Base-by-base conservation (phyloP, 1,140 invertebrate genomes). In the Tetragonula clypearis region DNA sequence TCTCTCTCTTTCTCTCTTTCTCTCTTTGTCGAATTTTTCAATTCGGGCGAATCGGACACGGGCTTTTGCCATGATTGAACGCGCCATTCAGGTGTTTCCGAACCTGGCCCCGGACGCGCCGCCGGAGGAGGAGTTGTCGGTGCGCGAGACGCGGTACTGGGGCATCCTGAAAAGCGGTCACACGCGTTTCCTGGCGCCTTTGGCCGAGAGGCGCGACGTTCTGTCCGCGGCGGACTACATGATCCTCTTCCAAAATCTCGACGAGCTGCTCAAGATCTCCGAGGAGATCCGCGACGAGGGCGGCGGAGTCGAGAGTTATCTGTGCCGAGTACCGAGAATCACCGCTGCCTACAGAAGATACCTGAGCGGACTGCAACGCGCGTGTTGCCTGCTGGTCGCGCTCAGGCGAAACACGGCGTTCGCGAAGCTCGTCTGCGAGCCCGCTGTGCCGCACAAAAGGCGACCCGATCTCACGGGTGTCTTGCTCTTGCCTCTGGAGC, bases 381-480 rank as follows among this genome's bases (percentile, higher is more conserved):
- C 97, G 62, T 97, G 98, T 90, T 98, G 97, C 90, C 96, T 98
- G 41, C 93, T 98, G 91, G 97, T 97, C 81, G 95, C 95, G 93
- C 95, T 94, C 87, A 95, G 94, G 91, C 95, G 92, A 92, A 96
- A 94, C 94, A 94, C 93, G 9, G 96, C 96, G 41, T 97, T 97
- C 89, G 96, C 97, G 41, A 96, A 97, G 62, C 96, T 98, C 88
- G 96, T 97, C 79, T 97, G 96, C 58, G 97, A 97, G 88, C 97
- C 97, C 5, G 96, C 97, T 4, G 97, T 98, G 88, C 97, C 97
- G 6, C 95, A 93, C 11, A 94, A 97, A 84, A 95, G 97, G 92
- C 96, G 97, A 76, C 97, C 97, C n/a, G 97, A 98, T 92, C 96
- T 98, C 69, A 98, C 97, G 1, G 96, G 97, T 12, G 96, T 98